These are phyloP conservation scores for Poicephalus meyeri DNA, from an alignment of 2,113 vertebrate genomes.

Conservation along the genomic window DNA sequence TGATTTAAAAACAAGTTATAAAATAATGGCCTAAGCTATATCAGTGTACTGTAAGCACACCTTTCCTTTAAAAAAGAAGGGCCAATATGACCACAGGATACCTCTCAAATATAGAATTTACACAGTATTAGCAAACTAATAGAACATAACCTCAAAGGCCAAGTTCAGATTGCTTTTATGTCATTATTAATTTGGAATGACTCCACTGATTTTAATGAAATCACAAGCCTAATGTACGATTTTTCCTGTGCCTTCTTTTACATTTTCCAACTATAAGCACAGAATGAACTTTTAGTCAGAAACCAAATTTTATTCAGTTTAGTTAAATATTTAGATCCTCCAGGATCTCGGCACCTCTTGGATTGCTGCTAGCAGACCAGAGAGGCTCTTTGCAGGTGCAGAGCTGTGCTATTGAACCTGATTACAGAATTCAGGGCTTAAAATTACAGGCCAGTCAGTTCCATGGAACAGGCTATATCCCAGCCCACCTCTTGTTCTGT, in stretches of 20 bases:
- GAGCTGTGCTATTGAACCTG: background rate
- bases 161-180: background rate
- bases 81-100: background rate
- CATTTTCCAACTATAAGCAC: background rate
- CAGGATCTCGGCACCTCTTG: background rate
- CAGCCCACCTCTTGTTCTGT: background rate
- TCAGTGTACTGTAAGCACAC: background rate
- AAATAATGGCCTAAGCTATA: background rate
- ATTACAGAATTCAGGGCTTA: constrained; percentile 44
- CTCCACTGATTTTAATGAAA: background rate
- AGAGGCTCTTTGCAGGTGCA: background rate
- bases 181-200: background rate
- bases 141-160: background rate
- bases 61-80: background rate
- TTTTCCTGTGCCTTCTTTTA: background rate
- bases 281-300: constrained; percentile 10
- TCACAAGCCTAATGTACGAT: background rate
- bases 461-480: background rate
- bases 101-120: background rate
- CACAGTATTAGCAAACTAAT: constrained; percentile 20
- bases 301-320: constrained; percentile 20
- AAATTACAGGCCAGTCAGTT: background rate
- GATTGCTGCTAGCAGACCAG: background rate
- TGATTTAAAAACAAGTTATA: background rate
- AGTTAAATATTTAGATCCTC: background rate